Base-by-base conservation (phyloP, 2,888 invertebrate species). In the Baronia brevicornis region DNA sequence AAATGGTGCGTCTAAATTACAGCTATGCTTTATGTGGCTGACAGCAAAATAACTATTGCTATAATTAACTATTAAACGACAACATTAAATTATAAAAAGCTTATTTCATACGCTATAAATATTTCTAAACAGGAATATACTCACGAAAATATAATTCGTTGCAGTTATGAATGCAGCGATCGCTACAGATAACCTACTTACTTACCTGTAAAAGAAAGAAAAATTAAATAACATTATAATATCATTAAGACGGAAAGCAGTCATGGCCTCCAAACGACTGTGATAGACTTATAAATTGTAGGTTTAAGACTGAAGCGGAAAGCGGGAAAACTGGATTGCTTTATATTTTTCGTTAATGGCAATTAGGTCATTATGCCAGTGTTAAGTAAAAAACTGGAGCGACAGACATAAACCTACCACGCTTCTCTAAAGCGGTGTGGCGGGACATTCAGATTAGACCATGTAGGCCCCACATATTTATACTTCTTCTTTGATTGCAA, bases 161-260 rank as follows among this genome's bases (percentile, higher is more conserved):
- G 34, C 34, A 34, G 25, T 34, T 34, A 14, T n/a, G 23, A 14
- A 14, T 21, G 11, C 22, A 11, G 24, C 30, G 26, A 35, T 30
- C 26, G 25, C 25, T 14, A 5, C 35, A 38, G 51, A 48, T 52
- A 69, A 49, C 71, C 75, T 70, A 79, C 79, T 80, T 80, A 80
- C 80, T 78, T 79, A 72, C 33, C 71, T 75, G 55, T 55, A 61
- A 66, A 66, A 55, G 57, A 52, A 68, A 45, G 44, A 43, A 51
- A 66, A 70, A 74, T 74, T 71, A 70, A 69, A 75, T 74, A 60
- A 67, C 69, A 73, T 72, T 77, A 72, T 67, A 72, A 75, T 75
- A 75, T 72, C 72, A 75, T 73, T 72, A 70, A 59, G 18, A 11
- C 46, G 61, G 54, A 60, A 60, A 61, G 43, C 47, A 72, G 69